Conservation (phyloP, 2,888 invertebrate species). For the Meghimatium bilineatum region DNA sequence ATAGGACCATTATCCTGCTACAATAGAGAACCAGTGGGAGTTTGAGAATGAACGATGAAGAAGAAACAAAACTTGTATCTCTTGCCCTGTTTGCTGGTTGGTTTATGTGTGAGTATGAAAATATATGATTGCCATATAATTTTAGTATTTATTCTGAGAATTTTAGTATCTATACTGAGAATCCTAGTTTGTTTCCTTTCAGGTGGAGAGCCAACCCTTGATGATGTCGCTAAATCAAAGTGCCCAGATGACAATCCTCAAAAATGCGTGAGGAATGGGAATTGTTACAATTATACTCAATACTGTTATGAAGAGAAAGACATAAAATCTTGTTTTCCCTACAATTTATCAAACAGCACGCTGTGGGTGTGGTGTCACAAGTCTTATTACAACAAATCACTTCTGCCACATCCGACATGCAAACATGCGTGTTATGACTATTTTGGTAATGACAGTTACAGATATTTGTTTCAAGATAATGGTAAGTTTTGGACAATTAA, state of each 20-base stretch:
- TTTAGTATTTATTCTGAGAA: too few species aligned
- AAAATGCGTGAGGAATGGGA: slow-evolving; percentile 1
- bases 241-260: not conserved
- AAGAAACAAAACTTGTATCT: too few species aligned
- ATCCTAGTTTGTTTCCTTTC: not conserved
- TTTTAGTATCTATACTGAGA: too few species aligned
- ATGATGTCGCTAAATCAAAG: not conserved
- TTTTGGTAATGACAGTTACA: too few species aligned
- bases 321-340: not conserved
- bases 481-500: not conserved
- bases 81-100: too few species aligned
- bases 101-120: too few species aligned
- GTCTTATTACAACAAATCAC: not conserved
- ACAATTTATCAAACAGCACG: not conserved
- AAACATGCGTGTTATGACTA: not conserved
- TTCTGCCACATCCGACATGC: not conserved
- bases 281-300: not conserved
- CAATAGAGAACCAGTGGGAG: too few species aligned
- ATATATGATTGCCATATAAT: too few species aligned
- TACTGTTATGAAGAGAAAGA: not conserved
- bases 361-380: not conserved
- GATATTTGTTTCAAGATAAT: not conserved
- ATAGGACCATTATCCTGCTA: too few species aligned
- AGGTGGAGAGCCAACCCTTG: not conserved
- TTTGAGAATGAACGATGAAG: too few species aligned